Evolutionary conservation across 2,888 invertebrate genomes (phyloP), one percentile per base, ranked within the genome.

Genomic region (Cosmorhoe ocellata): DNA sequence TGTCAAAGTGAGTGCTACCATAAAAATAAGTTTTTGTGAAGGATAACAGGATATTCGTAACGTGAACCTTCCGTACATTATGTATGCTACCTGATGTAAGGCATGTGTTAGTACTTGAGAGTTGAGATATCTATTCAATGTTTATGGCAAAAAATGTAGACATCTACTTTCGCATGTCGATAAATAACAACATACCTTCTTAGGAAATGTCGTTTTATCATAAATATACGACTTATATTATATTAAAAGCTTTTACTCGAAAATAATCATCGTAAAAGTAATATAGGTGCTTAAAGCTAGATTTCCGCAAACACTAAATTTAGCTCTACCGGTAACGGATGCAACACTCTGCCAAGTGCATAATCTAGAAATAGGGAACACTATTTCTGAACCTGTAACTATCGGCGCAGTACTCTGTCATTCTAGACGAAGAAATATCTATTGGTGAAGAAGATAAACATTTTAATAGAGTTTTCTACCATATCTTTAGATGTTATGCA

Each of bases 321-420:
- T 58, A 57, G 49, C 28, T 13, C 27, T 31, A 51, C 60, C 56
- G 59, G 57, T 59, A 62, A 52, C 59, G 58, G 60, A 60, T 59
- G 58, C 42, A 56, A 45, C 49, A 44, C 54, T 49, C 47, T 51
- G 50, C 58, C 58, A 53, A 53, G 47, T 39, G 51, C 54, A 43
- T 39, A 22, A 42, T 57, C 62, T 51, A 60, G 56, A 55, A 60
- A 62, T 62, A 62, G 59, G 37, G 37, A 53, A 33, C 47, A 49
- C 53, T 61, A 55, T 57, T 58, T 54, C 41, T 53, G 34, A 33
- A 38, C 49, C 41, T 53, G 34, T 30, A 38, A 46, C 50, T 52
- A 48, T 18, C 24, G 13, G 27, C 30, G 33, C 37, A 28, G 33
- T 26, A 38, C 27, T 3, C 37, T 27, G 18, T 13, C 2, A 3